A percentile compares a stretch with the other conserved stretches of the same genome.
phyloP scores from a whole-genome alignment of 2,888 invertebrate species.

The Acleris literana region DNA sequence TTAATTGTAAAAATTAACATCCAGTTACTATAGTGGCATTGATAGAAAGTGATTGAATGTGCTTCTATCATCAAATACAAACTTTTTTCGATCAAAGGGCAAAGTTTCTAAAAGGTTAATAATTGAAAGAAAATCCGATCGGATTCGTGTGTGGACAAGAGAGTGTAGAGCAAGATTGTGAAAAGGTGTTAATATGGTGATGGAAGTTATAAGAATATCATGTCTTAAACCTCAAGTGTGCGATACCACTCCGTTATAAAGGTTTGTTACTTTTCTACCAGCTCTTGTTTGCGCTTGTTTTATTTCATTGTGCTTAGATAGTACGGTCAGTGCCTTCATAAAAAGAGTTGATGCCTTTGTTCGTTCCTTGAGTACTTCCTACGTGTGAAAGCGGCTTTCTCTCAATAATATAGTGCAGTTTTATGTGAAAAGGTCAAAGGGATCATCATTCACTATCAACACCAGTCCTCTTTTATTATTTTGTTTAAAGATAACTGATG shows the following conservation, averaged over 20 bases:
- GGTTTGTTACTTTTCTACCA: conserved; percentile 5
- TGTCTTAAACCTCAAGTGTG: not conserved
- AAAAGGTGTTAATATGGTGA: no score
- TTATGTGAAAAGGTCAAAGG: conserved; percentile 59
- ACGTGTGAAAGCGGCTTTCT: conserved; percentile 72
- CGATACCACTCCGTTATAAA: conserved; percentile 1
- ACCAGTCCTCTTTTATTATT: conserved; percentile 8
- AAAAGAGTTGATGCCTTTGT: conserved; percentile 60
- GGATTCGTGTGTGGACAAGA: no score
- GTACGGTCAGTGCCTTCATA: conserved; percentile 53
- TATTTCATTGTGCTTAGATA: conserved; percentile 39
- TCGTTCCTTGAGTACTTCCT: conserved; percentile 52
- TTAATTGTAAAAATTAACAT: no score
- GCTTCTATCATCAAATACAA: no score
- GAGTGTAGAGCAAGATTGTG: no score
- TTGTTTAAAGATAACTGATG: conserved; percentile 4
- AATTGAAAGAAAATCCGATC: no score
- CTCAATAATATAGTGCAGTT: conserved; percentile 57
- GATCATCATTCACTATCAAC: conserved; percentile 40
- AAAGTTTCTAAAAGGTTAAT: no score
- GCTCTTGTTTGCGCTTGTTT: conserved; percentile 25
- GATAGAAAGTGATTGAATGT: no score
- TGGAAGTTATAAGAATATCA: not conserved
- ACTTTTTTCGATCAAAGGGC: no score
- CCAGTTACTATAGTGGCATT: no score